These are phyloP conservation scores for Lycaena phlaeas DNA, from an alignment of 2,888 invertebrate species.

Conservation along the genomic window DNA sequence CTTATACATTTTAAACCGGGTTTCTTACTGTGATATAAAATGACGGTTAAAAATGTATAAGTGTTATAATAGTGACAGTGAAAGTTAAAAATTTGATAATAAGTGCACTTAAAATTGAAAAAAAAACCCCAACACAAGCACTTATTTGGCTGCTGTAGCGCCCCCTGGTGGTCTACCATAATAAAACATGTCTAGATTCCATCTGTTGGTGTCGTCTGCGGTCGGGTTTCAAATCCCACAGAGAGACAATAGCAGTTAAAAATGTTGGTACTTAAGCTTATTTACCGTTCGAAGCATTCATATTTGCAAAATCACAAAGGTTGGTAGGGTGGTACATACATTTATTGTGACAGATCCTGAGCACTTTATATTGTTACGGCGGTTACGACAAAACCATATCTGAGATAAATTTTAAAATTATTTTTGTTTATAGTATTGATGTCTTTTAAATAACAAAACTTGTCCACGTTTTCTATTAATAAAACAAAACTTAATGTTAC, in stretches of 20 bases:
- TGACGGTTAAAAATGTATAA: too few species aligned
- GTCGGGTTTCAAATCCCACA: too few species aligned
- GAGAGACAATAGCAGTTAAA: too few species aligned
- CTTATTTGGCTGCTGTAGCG: too few species aligned
- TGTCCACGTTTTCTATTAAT: neutral
- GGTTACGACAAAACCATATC: constrained; percentile 8
- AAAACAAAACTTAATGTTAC: neutral
- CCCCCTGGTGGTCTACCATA: too few species aligned
- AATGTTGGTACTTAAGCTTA: neutral
- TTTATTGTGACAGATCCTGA: constrained; percentile 2
- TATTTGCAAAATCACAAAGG: neutral
- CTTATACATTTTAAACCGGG: too few species aligned
- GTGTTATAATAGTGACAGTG: too few species aligned
- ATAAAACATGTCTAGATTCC: too few species aligned
- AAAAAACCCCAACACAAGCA: neutral
- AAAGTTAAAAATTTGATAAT: neutral
- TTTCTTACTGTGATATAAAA: too few species aligned
- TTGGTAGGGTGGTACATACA: neutral
- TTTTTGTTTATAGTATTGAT: constrained; percentile 1
- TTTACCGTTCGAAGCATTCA: neutral
- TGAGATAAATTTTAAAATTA: neutral
- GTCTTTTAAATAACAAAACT: neutral
- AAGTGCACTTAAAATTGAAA: neutral
- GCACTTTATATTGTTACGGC: constrained; percentile 5
- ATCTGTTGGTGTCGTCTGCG: too few species aligned